phyloP scores from a whole-genome alignment of 1,140 invertebrate species.

The Sycophila sp. region DNA sequence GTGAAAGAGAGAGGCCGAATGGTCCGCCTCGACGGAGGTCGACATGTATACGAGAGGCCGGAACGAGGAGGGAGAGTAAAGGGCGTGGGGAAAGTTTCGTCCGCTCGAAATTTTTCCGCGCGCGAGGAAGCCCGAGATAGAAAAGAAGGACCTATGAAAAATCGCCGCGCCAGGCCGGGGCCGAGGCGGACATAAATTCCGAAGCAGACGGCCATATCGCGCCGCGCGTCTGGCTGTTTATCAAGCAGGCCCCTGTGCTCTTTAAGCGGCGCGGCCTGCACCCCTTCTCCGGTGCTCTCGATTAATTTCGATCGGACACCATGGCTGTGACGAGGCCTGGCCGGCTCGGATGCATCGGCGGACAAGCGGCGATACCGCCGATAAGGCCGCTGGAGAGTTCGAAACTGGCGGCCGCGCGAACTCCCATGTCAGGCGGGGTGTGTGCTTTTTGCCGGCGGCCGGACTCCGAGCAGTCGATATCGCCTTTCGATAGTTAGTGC shows the following conservation, averaged over 20 bases:
- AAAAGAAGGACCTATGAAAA: slow-evolving; percentile 48
- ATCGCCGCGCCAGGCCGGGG: slow-evolving; percentile 43
- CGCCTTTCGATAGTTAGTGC: too few species aligned
- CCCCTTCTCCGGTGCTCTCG: slow-evolving; percentile 42
- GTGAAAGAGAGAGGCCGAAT: neutral
- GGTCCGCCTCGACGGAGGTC: neutral
- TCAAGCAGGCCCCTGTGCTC: slow-evolving; percentile 44
- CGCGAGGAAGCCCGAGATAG: neutral
- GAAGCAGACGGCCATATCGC: slow-evolving; percentile 43
- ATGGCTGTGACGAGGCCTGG: too few species aligned
- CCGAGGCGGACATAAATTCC: slow-evolving; percentile 51
- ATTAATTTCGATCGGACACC: slow-evolving; percentile 52
- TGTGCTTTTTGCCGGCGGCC: too few species aligned
- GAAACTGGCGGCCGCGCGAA: too few species aligned
- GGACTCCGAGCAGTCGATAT: too few species aligned
- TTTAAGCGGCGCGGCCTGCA: slow-evolving; percentile 35
- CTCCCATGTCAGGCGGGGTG: too few species aligned
- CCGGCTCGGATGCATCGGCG: too few species aligned
- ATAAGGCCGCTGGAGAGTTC: too few species aligned
- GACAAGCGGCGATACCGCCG: too few species aligned
- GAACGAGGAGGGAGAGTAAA: neutral
- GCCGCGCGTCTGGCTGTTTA: slow-evolving; percentile 45
- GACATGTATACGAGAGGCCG: neutral
- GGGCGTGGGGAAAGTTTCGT: neutral
- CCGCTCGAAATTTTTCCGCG: neutral